These are phyloP conservation scores for Pogonocherus hispidulus DNA, from an alignment of 2,888 invertebrate species.

Conservation along the genomic window DNA sequence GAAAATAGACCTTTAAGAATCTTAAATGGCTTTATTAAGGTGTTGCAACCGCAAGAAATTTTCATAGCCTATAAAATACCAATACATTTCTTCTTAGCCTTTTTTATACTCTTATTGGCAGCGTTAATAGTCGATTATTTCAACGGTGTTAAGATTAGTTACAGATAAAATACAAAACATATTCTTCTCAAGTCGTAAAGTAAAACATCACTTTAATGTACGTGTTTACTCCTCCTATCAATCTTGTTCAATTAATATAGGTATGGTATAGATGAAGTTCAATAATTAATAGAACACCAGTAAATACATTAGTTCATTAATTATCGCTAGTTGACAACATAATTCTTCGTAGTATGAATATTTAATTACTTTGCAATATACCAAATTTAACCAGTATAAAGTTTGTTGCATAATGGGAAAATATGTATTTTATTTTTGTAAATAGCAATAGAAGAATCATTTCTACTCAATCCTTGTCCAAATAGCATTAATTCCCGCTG, in stretches of 20 bases:
- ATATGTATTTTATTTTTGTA: no score
- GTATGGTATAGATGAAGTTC: not conserved
- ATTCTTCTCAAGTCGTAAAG: not conserved
- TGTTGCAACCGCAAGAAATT: slow-evolving; percentile 6
- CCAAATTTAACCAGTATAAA: no score
- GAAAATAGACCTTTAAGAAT: not conserved
- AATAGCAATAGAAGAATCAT: no score
- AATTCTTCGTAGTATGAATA: not conserved
- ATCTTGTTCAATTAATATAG: slow-evolving; percentile 13
- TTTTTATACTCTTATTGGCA: not conserved
- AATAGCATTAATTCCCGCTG: no score
- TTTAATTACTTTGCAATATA: not conserved
- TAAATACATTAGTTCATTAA: not conserved
- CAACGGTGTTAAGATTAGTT: not conserved
- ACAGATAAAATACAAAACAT: slow-evolving; percentile 3
- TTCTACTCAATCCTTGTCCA: no score
- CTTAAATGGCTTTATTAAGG: slow-evolving; percentile 1
- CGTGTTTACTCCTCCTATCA: not conserved
- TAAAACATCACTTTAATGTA: slow-evolving; percentile 8
- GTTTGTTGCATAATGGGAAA: no score
- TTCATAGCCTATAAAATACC: slow-evolving; percentile 4
- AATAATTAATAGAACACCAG: slow-evolving; percentile 15
- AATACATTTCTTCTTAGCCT: not conserved
- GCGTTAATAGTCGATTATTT: slow-evolving; percentile 4
- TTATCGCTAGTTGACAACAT: not conserved